phyloP scores from a whole-genome alignment of 2,888 invertebrate species.

The Nymphalis urticae region DNA sequence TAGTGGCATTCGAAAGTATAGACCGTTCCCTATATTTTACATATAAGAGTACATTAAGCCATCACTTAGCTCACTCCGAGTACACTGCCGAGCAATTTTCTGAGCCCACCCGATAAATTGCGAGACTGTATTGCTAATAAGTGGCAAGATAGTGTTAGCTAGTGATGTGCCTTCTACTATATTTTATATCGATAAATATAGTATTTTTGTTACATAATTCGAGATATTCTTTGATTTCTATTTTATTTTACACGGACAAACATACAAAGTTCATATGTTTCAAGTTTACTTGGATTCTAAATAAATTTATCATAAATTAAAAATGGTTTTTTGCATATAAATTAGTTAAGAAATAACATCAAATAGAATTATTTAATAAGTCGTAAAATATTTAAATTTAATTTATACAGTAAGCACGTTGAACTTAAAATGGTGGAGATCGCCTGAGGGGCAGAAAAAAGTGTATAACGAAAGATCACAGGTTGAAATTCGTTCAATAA shows the following conservation, averaged over 20 bases:
- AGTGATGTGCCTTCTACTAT: conserved; percentile 44
- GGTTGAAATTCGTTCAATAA: background rate
- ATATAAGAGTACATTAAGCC: conserved; percentile 60
- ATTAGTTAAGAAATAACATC: no score
- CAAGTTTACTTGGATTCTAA: no score
- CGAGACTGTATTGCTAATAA: conserved; percentile 70
- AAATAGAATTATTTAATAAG: background rate
- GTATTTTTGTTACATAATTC: no score
- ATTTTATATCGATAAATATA: conserved; percentile 12
- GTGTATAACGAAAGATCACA: background rate
- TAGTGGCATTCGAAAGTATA: conserved; percentile 20
- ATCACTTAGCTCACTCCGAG: conserved; percentile 56
- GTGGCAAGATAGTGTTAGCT: conserved; percentile 62
- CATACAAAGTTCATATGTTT: no score
- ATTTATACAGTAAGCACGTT: background rate
- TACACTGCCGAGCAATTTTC: conserved; percentile 65
- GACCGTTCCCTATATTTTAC: conserved; percentile 45
- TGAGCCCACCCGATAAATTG: conserved; percentile 71
- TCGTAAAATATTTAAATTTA: conserved; percentile 36
- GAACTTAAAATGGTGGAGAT: background rate
- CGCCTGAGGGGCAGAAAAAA: background rate
- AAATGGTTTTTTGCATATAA: no score
- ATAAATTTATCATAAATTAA: no score
- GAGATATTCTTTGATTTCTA: no score
- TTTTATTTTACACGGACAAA: no score